A percentile compares a stretch with the other conserved stretches of the same genome.
These are phyloP conservation scores for Anthopleura sola DNA, from an alignment of 64 coral and sea anemone genomes.

Conservation along the genomic window DNA sequence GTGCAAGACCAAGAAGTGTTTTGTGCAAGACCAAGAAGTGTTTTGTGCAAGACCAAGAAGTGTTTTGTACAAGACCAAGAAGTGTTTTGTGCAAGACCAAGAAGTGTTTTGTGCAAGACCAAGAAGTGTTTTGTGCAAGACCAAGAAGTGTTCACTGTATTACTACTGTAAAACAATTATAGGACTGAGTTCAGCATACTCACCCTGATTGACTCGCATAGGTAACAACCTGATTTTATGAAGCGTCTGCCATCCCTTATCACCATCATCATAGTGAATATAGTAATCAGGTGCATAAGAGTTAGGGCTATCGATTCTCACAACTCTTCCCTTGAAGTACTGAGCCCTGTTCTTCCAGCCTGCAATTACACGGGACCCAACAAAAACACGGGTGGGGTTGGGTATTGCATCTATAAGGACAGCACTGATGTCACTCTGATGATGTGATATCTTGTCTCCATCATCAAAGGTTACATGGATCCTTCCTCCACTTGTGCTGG, in stretches of 20 bases:
- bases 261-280: constrained; percentile 64
- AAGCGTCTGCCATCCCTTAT: constrained; percentile 39
- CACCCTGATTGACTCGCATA: constrained; percentile 53
- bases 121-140: too few relatives aligned
- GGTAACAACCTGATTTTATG: constrained; percentile 45
- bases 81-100: too few relatives aligned
- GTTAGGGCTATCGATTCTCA: constrained; percentile 9
- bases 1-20: too few relatives aligned
- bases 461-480: constrained; percentile 50
- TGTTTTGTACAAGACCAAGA: too few relatives aligned
- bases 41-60: too few relatives aligned
- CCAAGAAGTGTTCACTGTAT: too few relatives aligned
- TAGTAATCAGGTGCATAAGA: constrained; percentile 40
- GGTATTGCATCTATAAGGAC: constrained; percentile 12
- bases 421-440: constrained; percentile 4
- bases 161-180: too few relatives aligned
- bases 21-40: too few relatives aligned
- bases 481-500: not conserved
- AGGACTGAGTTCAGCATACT: not conserved
- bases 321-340: constrained; percentile 60
- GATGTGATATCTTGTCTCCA: constrained; percentile 17
- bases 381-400: not conserved
- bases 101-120: too few relatives aligned
- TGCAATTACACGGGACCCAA: constrained; percentile 58
- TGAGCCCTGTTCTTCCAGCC: constrained; percentile 15